These are phyloP conservation scores for Muschampia plurimacula DNA, from an alignment of 2,888 invertebrate genomes.

Conservation along the genomic window DNA sequence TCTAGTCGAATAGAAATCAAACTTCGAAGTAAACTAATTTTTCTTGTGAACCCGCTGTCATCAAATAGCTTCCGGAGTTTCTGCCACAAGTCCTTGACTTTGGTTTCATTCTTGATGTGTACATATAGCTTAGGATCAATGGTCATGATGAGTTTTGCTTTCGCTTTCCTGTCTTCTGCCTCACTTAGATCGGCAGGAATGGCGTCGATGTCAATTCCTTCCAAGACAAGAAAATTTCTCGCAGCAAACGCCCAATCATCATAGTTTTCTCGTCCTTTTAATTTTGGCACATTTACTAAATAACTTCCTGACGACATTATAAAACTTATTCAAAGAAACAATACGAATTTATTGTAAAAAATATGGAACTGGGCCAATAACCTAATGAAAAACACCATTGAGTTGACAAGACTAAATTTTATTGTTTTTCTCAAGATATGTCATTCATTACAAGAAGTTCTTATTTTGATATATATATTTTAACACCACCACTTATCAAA, in stretches of 20 bases:
- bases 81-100: conserved; percentile 28
- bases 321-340: conserved; percentile 12
- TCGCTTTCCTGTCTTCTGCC: conserved; percentile 31
- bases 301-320: conserved; percentile 32
- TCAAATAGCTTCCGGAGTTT: conserved; percentile 37
- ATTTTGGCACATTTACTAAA: conserved; percentile 44
- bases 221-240: conserved; percentile 38
- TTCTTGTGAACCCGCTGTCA: conserved; percentile 37
- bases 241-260: conserved; percentile 42
- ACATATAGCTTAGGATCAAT: conserved; percentile 41
- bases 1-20: conserved; percentile 40
- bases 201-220: conserved; percentile 28
- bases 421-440: no score
- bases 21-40: conserved; percentile 34
- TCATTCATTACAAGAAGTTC: no score
- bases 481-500: no score
- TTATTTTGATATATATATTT: no score
- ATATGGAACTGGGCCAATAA: no score
- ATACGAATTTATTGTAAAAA: conserved; percentile 13
- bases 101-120: conserved; percentile 40
- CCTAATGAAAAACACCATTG: no score
- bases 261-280: conserved; percentile 36
- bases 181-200: conserved; percentile 18
- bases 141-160: conserved; percentile 40
- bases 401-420: neutral